Base-by-base conservation (phyloP, 2,113 vertebrate species). In the Carettochelys insculpta region DNA sequence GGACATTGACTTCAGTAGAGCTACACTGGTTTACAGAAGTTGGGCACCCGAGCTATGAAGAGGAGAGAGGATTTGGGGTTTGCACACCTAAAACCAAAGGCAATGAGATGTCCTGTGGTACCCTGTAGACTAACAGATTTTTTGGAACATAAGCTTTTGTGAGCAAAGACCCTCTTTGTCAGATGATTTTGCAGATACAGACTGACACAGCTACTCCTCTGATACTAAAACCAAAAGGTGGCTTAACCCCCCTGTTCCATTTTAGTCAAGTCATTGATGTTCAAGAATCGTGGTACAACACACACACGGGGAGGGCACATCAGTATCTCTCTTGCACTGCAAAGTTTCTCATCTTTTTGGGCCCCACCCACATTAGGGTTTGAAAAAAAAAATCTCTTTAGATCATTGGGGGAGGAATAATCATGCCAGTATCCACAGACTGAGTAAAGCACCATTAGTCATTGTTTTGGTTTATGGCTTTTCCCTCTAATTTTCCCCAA, bases 321-420 rank as follows among this genome's bases (percentile, higher is more conserved):
- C 34, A 38, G 3, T 19, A 12, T 56, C 53, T 4, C 4, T 81
- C 50, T 75, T 4, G 38, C 9, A 3, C 1, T 77, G 4, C 2
- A 41, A 53, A 38, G 8, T 56, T 20, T 83, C 51, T 58, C 51
- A 51, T n/a, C 2, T 3, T 8, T 19, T 19, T 45, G 31, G 80
- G 8, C 11, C 48, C 48, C 48, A 11, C 6, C 41, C 1, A 2
- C 34, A 79, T 54, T 45, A 83, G 65, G 11, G 34, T 88, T 73
- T 84, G 82, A 81, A 93, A 85, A 41, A 85, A 27, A 80, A 71
- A 83, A 41, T 73, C 90, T 85, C 94, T 85, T 82, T 83, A 85
- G 85, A 45, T 65, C 38, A 53, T 82, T 77, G 5, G 65, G 29
- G 90, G 50, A 86, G 11, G 50, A 45, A 93, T 29, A 45, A 52